Evolutionary conservation across 2,113 vertebrate species (phyloP).

Genomic region (Nannospalax galili): DNA sequence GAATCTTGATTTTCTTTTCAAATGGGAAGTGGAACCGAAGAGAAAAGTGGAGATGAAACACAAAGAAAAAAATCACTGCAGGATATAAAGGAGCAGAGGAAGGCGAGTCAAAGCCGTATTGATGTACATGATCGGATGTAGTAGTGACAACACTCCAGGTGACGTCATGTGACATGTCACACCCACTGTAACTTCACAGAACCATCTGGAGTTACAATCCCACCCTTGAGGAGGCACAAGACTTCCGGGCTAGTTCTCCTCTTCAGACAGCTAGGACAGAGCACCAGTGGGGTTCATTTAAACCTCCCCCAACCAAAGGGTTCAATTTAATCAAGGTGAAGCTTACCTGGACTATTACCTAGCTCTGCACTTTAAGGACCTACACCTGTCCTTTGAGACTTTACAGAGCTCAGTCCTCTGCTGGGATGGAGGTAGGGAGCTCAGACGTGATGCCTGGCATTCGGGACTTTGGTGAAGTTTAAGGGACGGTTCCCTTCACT

Average conservation of each 20-base stretch:
- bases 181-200: background rate
- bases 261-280: background rate
- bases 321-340: background rate
- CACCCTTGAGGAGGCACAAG: background rate
- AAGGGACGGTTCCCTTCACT: background rate
- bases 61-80: background rate
- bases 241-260: background rate
- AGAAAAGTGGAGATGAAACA: background rate
- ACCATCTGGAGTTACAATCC: background rate
- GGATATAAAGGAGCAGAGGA: background rate
- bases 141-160: background rate
- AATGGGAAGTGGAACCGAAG: background rate
- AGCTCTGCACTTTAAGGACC: background rate
- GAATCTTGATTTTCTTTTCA: constrained; percentile 25
- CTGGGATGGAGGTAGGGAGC: background rate
- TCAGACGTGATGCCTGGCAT: background rate
- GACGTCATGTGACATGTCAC: background rate
- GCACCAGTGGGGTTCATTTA: background rate
- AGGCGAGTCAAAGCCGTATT: background rate
- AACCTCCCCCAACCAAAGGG: constrained; percentile 11
- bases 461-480: background rate
- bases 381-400: background rate
- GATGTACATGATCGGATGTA: background rate
- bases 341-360: background rate
- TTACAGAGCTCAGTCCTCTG: background rate